Evolutionary conservation across 2,888 invertebrate species (phyloP), one percentile per base, ranked within the genome.

Genomic region (Xylocampa areola): DNA sequence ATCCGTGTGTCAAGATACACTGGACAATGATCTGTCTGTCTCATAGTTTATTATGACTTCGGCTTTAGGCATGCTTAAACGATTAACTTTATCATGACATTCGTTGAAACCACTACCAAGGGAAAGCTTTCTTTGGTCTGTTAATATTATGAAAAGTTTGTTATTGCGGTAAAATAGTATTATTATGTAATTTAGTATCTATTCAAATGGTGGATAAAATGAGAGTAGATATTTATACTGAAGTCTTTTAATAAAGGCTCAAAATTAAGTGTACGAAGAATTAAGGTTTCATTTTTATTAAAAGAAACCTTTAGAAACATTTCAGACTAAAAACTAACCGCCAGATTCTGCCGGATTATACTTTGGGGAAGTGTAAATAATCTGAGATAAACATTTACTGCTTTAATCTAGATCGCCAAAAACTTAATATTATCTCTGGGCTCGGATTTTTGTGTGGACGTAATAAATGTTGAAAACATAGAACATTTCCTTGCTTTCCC

Each of bases 401-500:
- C 35, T 45, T 63, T 63, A 40, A 39, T 14, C 50, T 29, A 43
- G 53, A 54, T 54, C 39, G 35, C 41, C 48, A 40, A 36, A 45
- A 72, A 60, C 14, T 50, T 49, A 43, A 51, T 73, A 51, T 54
- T 59, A 59, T 39, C 25, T 57, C 40, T 33, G 11, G 23, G 37
- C 37, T 58, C 16, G 10, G 30, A 7, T 51, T 55, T 44, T 50
- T 40, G 50, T 51, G 43, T 49, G 25, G 29, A 45, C 16, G 53
- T 53, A 65, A 68, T 62, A 37, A 54, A 62, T 33, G 32, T n/a
- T 35, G 44, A 41, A 68, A 25, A 62, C 68, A 65, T n/a, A n/a
- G 61, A 68, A 65, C 44, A 53, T 53, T 68, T 62, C 48, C 68
- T 41, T 25, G 40, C 35, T 45, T 25, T 7, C 19, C 14, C 25